A percentile compares a stretch with the other conserved stretches of the same genome.
Conservation (phyloP, 2,113 vertebrate genomes). For the Suricata suricatta region DNA sequence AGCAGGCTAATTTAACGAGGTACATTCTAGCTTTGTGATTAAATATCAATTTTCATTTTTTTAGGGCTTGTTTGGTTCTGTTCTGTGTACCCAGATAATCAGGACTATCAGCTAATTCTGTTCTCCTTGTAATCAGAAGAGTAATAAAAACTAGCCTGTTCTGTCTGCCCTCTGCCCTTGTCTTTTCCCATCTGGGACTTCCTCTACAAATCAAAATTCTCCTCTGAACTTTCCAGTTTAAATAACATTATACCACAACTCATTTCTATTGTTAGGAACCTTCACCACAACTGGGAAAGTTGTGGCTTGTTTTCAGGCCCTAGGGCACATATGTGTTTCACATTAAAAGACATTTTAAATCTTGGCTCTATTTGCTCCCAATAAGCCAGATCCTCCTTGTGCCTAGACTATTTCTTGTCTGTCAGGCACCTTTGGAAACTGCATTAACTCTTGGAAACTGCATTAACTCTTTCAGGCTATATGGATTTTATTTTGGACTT, state of each 20-base stretch:
- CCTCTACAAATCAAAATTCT: background rate
- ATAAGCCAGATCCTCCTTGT: background rate
- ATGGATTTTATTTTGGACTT: background rate
- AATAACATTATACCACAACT: background rate
- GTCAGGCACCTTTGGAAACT: constrained; percentile 1
- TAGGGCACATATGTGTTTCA: background rate
- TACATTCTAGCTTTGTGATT: background rate
- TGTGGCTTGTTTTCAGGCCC: constrained; percentile 1
- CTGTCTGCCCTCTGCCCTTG: background rate
- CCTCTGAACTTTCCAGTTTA: background rate
- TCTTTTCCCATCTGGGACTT: background rate
- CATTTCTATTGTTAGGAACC: background rate
- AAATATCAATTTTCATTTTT: background rate
- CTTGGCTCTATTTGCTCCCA: background rate
- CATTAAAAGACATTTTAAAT: constrained; percentile 30
- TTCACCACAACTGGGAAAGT: background rate
- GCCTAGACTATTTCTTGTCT: background rate
- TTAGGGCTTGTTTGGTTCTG: background rate
- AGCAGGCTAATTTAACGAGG: background rate
- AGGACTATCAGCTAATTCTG: background rate
- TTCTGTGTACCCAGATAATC: background rate
- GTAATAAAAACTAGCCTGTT: background rate
- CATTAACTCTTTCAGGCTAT: background rate
- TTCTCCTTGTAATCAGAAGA: background rate
- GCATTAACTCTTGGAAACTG: constrained; percentile 23